These are phyloP conservation scores for Hippoglossus hippoglossus DNA, from an alignment of 2,797 vertebrate species.

Conservation along the genomic window DNA sequence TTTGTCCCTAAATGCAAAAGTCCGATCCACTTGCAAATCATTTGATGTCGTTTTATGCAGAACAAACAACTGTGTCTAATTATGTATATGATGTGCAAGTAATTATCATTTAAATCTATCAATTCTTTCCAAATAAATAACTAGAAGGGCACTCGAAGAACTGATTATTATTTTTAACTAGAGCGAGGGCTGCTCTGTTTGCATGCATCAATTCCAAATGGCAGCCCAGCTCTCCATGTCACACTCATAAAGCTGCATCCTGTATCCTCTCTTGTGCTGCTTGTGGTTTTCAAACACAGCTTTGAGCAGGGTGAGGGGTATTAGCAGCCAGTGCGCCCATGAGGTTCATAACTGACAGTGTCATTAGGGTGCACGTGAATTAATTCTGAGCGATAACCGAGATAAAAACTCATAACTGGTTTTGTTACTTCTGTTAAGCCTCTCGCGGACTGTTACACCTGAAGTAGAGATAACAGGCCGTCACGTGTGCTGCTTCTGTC, in stretches of 20 bases:
- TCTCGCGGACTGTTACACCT: neutral
- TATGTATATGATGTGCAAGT: neutral
- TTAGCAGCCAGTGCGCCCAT: constrained; percentile 9
- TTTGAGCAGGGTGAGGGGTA: neutral
- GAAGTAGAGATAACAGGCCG: neutral
- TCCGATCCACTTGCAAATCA: neutral
- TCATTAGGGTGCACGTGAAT: constrained; percentile 14
- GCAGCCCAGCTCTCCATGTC: constrained; percentile 20
- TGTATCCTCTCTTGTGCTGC: constrained; percentile 14
- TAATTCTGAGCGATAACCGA: neutral
- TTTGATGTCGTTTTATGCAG: neutral
- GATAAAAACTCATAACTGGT: constrained; percentile 7
- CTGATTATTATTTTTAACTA: constrained; percentile 1
- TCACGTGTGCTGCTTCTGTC: constrained; percentile 32
- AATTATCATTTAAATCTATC: neutral
- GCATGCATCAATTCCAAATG: constrained; percentile 21
- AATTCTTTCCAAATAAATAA: too few relatives aligned
- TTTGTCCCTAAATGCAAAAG: neutral
- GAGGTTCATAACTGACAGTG: neutral
- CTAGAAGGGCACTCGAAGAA: too few relatives aligned
- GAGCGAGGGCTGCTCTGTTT: constrained; percentile 12
- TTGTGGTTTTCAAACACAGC: constrained; percentile 30
- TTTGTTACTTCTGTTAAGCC: neutral
- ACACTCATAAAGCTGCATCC: constrained; percentile 30
- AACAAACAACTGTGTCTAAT: neutral